phyloP scores from a whole-genome alignment of 2,113 vertebrate species.

The Dipodomys merriami region DNA sequence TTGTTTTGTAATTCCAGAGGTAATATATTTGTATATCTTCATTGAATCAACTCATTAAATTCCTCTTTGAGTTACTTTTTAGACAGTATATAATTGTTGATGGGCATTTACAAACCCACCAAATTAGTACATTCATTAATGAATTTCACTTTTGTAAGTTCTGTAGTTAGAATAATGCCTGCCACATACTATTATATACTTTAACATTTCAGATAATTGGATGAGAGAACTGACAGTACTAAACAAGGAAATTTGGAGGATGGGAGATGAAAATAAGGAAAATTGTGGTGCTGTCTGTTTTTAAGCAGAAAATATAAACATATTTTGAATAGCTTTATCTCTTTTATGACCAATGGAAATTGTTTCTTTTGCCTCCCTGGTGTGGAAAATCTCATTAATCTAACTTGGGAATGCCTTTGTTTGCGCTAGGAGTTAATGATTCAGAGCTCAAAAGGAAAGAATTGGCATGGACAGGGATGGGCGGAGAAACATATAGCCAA shows the following conservation, averaged over 20 bases:
- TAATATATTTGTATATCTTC: neutral
- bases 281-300: neutral
- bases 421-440: slow-evolving; percentile 50
- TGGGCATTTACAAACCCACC: neutral
- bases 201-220: neutral
- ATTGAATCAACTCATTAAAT: neutral
- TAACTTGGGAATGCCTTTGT: neutral
- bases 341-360: neutral
- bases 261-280: neutral
- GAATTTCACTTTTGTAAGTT: slow-evolving; percentile 37
- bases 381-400: slow-evolving; percentile 31
- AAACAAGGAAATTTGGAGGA: neutral
- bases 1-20: neutral
- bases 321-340: neutral
- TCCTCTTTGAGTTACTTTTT: neutral
- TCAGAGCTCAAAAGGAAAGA: slow-evolving; percentile 59
- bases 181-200: neutral
- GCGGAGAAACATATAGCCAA: slow-evolving; percentile 70
- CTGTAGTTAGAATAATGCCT: neutral
- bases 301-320: neutral
- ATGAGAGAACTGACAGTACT: slow-evolving; percentile 8
- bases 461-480: slow-evolving; percentile 60
- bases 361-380: neutral
- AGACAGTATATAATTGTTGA: neutral
- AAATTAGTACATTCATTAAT: neutral